A percentile compares a stretch with the other conserved stretches of the same genome.
Conservation (phyloP, 1,140 invertebrate species). For the Chrysopa pallens region DNA sequence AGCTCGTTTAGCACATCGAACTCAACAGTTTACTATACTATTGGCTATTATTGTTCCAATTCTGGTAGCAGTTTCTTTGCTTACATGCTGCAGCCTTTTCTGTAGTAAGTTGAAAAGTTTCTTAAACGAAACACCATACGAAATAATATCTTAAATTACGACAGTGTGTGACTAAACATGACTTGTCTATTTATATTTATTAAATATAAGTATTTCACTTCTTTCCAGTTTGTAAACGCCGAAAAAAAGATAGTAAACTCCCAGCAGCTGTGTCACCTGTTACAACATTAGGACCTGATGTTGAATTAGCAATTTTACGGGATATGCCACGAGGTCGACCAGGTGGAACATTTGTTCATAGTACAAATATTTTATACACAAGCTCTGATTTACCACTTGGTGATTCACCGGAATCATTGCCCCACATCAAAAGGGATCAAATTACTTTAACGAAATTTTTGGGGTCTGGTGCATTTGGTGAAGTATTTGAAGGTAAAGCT, state of each 20-base stretch:
- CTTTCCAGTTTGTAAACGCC: slow-evolving; percentile 27
- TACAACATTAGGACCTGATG: slow-evolving; percentile 38
- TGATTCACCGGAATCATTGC: slow-evolving; percentile 53
- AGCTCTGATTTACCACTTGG: slow-evolving; percentile 28
- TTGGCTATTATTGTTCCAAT: slow-evolving; percentile 34
- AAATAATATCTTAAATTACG: too few relatives aligned
- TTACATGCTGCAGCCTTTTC: slow-evolving; percentile 22
- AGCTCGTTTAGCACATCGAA: slow-evolving; percentile 34
- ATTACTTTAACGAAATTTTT: slow-evolving; percentile 75
- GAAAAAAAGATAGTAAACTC: slow-evolving; percentile 34
- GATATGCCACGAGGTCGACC: slow-evolving; percentile 46
- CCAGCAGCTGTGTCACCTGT: slow-evolving; percentile 16
- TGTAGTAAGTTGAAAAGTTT: slow-evolving; percentile 29
- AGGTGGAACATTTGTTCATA: slow-evolving; percentile 47
- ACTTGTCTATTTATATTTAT: background rate
- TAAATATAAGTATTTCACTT: slow-evolving; percentile 3
- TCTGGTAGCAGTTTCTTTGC: slow-evolving; percentile 23
- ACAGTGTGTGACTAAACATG: too few relatives aligned
- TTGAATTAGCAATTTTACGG: slow-evolving; percentile 72
- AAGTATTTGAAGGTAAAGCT: slow-evolving; percentile 82
- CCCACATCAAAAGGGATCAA: slow-evolving; percentile 57
- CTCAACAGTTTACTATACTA: slow-evolving; percentile 34
- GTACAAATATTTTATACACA: slow-evolving; percentile 64
- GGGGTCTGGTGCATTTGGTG: slow-evolving; percentile 92
- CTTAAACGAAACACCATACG: too few relatives aligned